These are phyloP conservation scores for Hoplostethus mediterraneus DNA, from an alignment of 2,797 vertebrate genomes.

Conservation along the genomic window DNA sequence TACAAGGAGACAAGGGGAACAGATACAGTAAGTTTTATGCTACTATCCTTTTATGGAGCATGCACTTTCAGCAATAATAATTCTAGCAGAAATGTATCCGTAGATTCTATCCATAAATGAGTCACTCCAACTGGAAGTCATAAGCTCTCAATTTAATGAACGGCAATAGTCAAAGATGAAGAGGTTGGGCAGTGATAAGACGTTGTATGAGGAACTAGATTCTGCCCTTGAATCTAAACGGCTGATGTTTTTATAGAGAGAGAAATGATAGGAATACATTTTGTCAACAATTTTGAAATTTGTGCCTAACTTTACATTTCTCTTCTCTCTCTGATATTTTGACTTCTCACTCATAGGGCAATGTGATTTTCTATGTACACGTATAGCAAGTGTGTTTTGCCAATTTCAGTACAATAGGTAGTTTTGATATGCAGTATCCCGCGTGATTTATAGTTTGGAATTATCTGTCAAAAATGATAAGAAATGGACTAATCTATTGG, in stretches of 20 bases:
- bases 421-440: neutral
- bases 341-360: neutral
- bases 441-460: neutral
- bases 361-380: neutral
- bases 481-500: no score
- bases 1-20: conserved; percentile 37
- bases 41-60: conserved; percentile 15
- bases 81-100: neutral
- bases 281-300: neutral
- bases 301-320: neutral
- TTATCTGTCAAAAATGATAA: neutral
- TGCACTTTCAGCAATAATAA: neutral
- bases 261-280: neutral
- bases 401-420: neutral
- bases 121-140: neutral
- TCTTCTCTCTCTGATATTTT: neutral
- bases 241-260: neutral
- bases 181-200: neutral
- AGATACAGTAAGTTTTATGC: conserved; percentile 66
- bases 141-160: neutral
- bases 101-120: neutral
- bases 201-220: neutral
- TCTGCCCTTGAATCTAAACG: neutral
- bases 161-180: neutral
- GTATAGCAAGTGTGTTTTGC: neutral